Conservation (phyloP, 2,797 vertebrate species). For the Taenioides sp. region DNA sequence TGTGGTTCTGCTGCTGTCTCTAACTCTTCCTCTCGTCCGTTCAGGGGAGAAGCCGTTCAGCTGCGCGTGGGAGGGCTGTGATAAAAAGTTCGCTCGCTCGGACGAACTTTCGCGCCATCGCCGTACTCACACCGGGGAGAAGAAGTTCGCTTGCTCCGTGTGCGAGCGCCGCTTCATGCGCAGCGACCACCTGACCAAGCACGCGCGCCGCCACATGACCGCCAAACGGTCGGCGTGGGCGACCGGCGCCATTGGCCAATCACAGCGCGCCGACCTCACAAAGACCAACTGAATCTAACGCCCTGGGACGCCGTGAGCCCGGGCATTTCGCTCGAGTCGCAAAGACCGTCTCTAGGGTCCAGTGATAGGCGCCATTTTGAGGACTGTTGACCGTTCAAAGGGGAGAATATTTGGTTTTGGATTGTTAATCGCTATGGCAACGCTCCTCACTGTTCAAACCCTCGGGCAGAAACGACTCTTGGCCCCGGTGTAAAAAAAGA, state of each 20-base stretch:
- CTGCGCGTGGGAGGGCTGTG: conserved; percentile 95
- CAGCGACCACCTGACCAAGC: conserved; percentile 96
- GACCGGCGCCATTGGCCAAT: conserved; percentile 65
- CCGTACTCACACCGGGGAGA: conserved; percentile 95
- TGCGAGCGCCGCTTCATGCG: conserved; percentile 97
- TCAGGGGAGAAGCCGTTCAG: conserved; percentile 96
- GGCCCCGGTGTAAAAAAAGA: no score
- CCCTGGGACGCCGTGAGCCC: background rate
- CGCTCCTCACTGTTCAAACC: no score
- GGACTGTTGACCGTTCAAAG: no score
- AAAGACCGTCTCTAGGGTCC: no score
- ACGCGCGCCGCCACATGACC: conserved; percentile 89
- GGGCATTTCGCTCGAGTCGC: background rate
- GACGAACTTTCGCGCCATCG: conserved; percentile 96
- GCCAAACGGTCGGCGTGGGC: conserved; percentile 87
- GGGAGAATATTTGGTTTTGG: no score
- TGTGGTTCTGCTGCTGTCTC: background rate
- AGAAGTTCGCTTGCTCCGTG: conserved; percentile 90
- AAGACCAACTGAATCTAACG: background rate
- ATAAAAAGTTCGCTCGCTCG: conserved; percentile 94
- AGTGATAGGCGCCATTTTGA: no score
- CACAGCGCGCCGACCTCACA: conserved; percentile 9
- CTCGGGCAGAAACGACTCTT: no score
- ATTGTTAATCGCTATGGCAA: no score
- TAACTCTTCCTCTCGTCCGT: background rate